phyloP scores from a whole-genome alignment of 2,113 vertebrate genomes.

The Heteronetta atricapilla region DNA sequence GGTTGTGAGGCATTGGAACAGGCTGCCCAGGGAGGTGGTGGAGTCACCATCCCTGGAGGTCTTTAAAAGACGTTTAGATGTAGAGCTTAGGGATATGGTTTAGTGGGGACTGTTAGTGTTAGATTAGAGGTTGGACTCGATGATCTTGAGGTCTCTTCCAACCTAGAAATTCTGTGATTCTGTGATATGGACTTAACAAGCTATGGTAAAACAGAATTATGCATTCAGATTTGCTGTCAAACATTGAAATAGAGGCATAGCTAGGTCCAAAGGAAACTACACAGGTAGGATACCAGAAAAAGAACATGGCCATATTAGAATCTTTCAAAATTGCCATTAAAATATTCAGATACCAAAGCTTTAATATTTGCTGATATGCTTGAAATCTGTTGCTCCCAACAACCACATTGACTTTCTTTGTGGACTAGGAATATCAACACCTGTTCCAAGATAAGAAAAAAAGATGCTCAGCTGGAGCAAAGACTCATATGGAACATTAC shows the following conservation, averaged over 20 bases:
- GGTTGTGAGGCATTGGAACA: too few species aligned
- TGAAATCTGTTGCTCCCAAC: neutral
- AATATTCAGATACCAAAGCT: neutral
- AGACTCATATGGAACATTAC: neutral
- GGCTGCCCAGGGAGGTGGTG: too few species aligned
- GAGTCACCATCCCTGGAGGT: too few species aligned
- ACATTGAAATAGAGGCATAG: neutral
- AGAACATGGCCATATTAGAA: neutral
- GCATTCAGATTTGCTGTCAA: neutral
- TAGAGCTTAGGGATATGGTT: too few species aligned
- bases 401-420: neutral
- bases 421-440: neutral
- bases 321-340: neutral
- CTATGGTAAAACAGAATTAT: neutral
- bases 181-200: neutral
- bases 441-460: neutral
- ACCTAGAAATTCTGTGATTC: too few species aligned
- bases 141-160: too few species aligned
- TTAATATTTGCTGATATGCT: neutral
- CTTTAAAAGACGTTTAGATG: too few species aligned
- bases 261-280: neutral
- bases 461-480: neutral
- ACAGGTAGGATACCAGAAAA: neutral
- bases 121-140: too few species aligned
- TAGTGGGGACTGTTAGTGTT: too few species aligned